phyloP scores from a whole-genome alignment of 2,797 vertebrate genomes.

The Schizopygopsis malacanthus region DNA sequence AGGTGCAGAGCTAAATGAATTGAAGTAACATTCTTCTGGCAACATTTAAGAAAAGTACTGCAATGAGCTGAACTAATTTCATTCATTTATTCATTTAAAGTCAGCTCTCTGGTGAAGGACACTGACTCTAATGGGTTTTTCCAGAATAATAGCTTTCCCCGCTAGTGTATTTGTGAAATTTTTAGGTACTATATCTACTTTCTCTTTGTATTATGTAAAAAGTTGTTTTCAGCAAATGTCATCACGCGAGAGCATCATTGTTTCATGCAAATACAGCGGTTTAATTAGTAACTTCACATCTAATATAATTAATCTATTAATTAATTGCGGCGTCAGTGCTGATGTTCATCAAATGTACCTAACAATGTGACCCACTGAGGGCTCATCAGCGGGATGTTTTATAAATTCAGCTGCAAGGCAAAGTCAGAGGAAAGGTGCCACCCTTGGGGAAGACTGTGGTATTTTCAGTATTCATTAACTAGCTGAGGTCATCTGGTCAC shows the following conservation, averaged over 20 bases:
- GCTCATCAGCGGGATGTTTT: neutral
- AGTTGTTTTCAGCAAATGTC: neutral
- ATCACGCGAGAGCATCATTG: neutral
- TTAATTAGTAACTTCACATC: conserved; percentile 25
- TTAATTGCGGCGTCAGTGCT: conserved; percentile 4
- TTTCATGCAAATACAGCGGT: neutral
- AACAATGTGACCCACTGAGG: neutral
- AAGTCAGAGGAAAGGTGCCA: conserved; percentile 13
- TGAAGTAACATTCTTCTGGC: conserved; percentile 6
- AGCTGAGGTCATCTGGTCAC: conserved; percentile 43
- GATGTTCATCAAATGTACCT: conserved; percentile 1
- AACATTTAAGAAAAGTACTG: neutral
- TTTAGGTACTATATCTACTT: neutral
- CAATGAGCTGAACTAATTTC: neutral
- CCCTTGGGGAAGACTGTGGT: conserved; percentile 18
- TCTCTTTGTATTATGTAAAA: neutral
- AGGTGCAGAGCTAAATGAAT: neutral
- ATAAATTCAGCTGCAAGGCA: neutral
- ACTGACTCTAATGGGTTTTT: neutral
- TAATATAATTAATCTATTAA: neutral
- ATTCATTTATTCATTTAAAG: conserved; percentile 12
- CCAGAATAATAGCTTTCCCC: neutral
- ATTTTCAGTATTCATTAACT: conserved; percentile 35
- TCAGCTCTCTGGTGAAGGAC: neutral
- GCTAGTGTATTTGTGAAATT: neutral